Percentiles rank a stretch among this genome's conserved stretches.
Conservation (phyloP, 37 sponge, comb jelly and placozoan species). For the Cladorhizidae sp. region DNA sequence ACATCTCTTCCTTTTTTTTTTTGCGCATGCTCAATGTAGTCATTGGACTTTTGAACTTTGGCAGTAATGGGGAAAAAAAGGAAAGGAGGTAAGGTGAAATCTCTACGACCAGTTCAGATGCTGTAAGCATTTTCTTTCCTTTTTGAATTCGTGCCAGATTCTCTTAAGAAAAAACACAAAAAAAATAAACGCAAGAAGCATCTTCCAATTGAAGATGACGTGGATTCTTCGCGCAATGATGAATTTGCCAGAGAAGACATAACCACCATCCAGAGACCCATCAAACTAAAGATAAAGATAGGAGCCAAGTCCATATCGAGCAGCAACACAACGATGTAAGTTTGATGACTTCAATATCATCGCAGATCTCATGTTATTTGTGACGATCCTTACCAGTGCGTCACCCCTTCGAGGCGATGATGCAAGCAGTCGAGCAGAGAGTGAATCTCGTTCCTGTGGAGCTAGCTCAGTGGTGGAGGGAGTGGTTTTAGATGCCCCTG, state of each 20-base stretch:
- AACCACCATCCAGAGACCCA: conserved; percentile 8
- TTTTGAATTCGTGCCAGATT: too few relatives aligned
- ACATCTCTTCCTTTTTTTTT: too few relatives aligned
- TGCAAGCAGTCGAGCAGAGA: conserved; percentile 19
- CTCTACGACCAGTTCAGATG: too few relatives aligned
- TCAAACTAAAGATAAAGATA: conserved; percentile 65
- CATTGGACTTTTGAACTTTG: too few relatives aligned
- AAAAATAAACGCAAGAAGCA: conserved; percentile 53
- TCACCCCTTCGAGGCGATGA: conserved; percentile 5
- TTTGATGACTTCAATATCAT: background rate
- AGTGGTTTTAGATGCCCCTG: background rate
- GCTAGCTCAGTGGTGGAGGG: background rate
- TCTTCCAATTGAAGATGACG: background rate
- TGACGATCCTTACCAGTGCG: conserved; percentile 4
- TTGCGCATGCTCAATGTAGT: too few relatives aligned
- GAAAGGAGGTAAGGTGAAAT: too few relatives aligned
- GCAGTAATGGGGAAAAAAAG: too few relatives aligned
- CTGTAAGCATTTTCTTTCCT: too few relatives aligned
- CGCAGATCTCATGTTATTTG: background rate
- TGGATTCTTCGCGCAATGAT: background rate
- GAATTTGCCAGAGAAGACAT: background rate
- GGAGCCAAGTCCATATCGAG: conserved; percentile 39
- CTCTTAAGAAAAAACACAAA: conserved; percentile 31
- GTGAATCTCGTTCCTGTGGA: conserved; percentile 13
- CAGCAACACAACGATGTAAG: conserved; percentile 11